Conservation (phyloP, 2,113 vertebrate genomes). For the Takifugu bimaculatus region DNA sequence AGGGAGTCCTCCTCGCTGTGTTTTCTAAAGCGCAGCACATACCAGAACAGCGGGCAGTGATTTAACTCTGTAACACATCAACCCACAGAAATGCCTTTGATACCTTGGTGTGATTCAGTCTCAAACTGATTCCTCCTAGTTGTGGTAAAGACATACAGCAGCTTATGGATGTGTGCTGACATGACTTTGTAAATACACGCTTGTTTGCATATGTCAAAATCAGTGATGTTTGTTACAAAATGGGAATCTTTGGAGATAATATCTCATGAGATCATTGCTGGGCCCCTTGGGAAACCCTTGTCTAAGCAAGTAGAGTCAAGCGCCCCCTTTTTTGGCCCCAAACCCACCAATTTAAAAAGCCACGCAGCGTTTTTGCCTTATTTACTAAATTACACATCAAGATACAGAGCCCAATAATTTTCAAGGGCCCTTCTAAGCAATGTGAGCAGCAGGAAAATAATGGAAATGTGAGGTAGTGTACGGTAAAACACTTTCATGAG, state of each 20-base stretch:
- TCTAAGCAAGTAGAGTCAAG: slow-evolving; percentile 38
- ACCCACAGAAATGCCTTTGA: slow-evolving; percentile 73
- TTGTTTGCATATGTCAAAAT: slow-evolving; percentile 39
- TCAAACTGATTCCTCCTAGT: slow-evolving; percentile 53
- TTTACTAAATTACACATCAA: too few relatives aligned
- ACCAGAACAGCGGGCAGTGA: slow-evolving; percentile 72
- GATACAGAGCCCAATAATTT: too few relatives aligned
- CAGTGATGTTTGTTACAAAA: slow-evolving; percentile 16
- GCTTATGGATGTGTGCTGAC: slow-evolving; percentile 46
- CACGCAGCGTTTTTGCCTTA: slow-evolving; percentile 3
- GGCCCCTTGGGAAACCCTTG: slow-evolving; percentile 49
- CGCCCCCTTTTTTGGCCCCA: slow-evolving; percentile 17
- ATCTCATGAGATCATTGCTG: slow-evolving; percentile 38
- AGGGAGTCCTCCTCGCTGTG: slow-evolving; percentile 44
- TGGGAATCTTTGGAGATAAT: slow-evolving; percentile 23
- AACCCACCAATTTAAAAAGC: slow-evolving; percentile 41
- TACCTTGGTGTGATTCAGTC: slow-evolving; percentile 64
- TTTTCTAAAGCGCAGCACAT: slow-evolving; percentile 68
- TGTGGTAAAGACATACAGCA: slow-evolving; percentile 61
- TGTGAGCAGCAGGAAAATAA: too few relatives aligned
- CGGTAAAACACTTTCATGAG: too few relatives aligned
- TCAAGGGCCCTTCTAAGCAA: too few relatives aligned
- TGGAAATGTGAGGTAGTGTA: too few relatives aligned
- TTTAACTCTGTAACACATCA: slow-evolving; percentile 65
- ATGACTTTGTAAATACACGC: slow-evolving; percentile 23